phyloP scores from a whole-genome alignment of 2,113 vertebrate genomes.

The Narcine bancroftii region DNA sequence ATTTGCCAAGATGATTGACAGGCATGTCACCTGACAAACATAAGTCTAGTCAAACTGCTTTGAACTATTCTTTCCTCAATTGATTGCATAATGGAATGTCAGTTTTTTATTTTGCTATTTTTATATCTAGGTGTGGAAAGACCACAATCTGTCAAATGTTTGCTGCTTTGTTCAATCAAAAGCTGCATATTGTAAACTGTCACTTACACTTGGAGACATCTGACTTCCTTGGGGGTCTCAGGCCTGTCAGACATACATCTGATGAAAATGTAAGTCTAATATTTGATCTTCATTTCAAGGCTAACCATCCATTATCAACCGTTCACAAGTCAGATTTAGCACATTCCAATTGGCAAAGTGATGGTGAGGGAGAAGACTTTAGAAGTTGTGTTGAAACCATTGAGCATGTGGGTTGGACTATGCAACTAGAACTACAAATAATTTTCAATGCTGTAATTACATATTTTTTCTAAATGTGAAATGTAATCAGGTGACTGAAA shows the following conservation, averaged over 20 bases:
- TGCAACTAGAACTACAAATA: no score
- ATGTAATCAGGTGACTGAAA: no score
- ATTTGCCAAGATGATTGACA: no score
- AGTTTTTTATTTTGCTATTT: neutral
- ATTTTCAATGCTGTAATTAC: neutral
- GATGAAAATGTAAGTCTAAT: neutral
- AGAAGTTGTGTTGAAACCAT: neutral
- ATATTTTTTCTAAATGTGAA: neutral
- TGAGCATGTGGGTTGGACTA: neutral
- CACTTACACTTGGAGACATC: conserved; percentile 96
- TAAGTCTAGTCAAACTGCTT: no score
- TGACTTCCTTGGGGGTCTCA: conserved; percentile 83
- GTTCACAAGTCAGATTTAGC: neutral
- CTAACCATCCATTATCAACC: neutral
- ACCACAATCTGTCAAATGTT: conserved; percentile 93
- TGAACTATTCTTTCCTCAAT: neutral
- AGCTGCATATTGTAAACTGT: conserved; percentile 80
- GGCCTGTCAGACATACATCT: conserved; percentile 56
- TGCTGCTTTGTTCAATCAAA: conserved; percentile 70
- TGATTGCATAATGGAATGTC: neutral
- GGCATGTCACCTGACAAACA: no score
- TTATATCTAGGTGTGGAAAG: conserved; percentile 78
- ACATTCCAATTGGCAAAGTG: neutral
- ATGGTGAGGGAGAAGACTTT: neutral
- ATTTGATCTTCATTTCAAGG: neutral